phyloP scores from a whole-genome alignment of 2,888 invertebrate genomes.

The Brachypalpus laphriformis region DNA sequence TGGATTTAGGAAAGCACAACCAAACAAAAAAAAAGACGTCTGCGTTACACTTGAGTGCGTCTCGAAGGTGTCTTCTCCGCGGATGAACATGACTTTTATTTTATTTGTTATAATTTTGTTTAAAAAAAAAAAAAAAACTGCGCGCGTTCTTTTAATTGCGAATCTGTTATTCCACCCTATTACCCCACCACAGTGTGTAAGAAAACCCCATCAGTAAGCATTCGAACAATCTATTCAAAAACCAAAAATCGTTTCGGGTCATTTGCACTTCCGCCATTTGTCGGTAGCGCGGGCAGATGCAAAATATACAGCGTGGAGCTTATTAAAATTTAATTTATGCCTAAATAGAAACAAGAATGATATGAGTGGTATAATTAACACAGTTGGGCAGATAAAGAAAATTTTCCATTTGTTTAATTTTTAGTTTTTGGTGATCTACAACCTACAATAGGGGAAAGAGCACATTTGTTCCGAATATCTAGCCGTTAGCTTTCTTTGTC shows the following conservation, averaged over 20 bases:
- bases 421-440: conserved; percentile 37
- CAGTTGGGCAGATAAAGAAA: conserved; percentile 57
- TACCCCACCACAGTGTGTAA: neutral
- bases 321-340: conserved; percentile 61
- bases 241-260: conserved; percentile 58
- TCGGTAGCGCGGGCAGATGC: conserved; percentile 31
- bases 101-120: conserved; percentile 16
- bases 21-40: conserved; percentile 20
- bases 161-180: conserved; percentile 18
- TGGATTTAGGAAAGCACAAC: conserved; percentile 1
- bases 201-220: conserved; percentile 1
- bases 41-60: conserved; percentile 52
- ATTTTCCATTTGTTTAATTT: conserved; percentile 40
- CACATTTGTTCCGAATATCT: conserved; percentile 36
- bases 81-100: conserved; percentile 32
- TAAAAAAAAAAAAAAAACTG: no score
- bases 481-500: conserved; percentile 63
- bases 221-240: conserved; percentile 10
- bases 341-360: conserved; percentile 44
- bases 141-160: conserved; percentile 20
- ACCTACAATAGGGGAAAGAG: conserved; percentile 20
- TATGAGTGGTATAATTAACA: conserved; percentile 62
- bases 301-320: conserved; percentile 31
- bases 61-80: conserved; percentile 46
- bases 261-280: conserved; percentile 68